A percentile compares a stretch with the other conserved stretches of the same genome.
Conservation (phyloP, 2,888 invertebrate genomes). For the Serripes groenlandicus region DNA sequence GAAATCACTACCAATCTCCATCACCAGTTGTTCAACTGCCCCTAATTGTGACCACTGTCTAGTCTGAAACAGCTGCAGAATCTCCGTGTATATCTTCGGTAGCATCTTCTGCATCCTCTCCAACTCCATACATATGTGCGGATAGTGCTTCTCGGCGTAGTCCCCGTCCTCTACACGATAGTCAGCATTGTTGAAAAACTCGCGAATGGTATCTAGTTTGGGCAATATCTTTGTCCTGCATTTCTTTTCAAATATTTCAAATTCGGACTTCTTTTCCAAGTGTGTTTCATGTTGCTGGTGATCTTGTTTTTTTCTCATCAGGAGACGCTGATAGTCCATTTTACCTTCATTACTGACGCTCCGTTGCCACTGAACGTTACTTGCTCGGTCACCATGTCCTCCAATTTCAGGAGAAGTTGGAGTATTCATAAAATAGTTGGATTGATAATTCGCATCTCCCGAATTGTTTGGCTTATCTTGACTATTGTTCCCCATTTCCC, state of each 20-base stretch:
- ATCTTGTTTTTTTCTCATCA: constrained; percentile 6
- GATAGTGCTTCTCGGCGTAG: constrained; percentile 31
- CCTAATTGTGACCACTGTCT: constrained; percentile 27
- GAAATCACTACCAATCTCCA: constrained; percentile 36
- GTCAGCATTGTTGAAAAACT: constrained; percentile 34
- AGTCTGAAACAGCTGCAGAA: constrained; percentile 20
- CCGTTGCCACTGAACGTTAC: background rate
- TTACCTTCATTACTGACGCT: background rate
- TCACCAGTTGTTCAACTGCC: constrained; percentile 23
- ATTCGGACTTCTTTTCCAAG: constrained; percentile 25
- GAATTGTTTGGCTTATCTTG: background rate
- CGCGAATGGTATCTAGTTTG: constrained; percentile 23
- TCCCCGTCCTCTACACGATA: constrained; percentile 33
- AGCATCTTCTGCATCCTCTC: constrained; percentile 11
- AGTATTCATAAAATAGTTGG: too few species aligned
- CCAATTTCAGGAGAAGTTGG: background rate
- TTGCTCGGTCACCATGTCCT: background rate
- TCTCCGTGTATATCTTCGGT: constrained; percentile 20
- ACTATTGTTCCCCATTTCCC: background rate
- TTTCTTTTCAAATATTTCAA: constrained; percentile 29
- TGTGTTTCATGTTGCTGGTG: constrained; percentile 32
- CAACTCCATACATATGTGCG: constrained; percentile 23
- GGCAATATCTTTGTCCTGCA: constrained; percentile 34
- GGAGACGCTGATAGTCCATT: background rate
- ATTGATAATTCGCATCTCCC: background rate